Base-by-base conservation (phyloP, 1,140 invertebrate species). In the Drosophila parabipectinata region DNA sequence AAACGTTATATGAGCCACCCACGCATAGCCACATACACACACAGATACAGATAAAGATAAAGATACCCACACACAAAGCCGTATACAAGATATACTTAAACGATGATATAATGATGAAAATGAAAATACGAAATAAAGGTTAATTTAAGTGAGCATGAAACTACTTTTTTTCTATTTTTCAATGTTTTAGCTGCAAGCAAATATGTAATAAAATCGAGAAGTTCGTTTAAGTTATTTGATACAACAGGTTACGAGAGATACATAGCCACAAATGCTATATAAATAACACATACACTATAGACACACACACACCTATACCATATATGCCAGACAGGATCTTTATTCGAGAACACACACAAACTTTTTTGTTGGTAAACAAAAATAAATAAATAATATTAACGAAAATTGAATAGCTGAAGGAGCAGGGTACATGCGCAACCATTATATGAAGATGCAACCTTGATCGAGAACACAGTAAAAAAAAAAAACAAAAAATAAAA, bases 171-270 rank as follows among this genome's bases (percentile, higher is more conserved):
- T 79, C 57, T 72, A 64, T 82, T 66, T 77, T 81, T 72, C 83
- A 85, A 87, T 88, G 71, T 87, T 87, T 87, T 87, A 87, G 82
- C 82, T 87, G 82, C 82, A 87, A 87, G 82, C 82, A 87, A 87
- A 88, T 87, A 88, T 87, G 56, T 69, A 87, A 88, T 87, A 71
- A 66, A 72, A 41, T 60, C 74, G 56, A 68, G 52, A 55, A 71
- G 76, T 88, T 79, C 68, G 83, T 88, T 88, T 71, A 76, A 82
- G 74, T 76, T 62, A 82, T 81, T 68, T 72, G 56, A 81, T 77
- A 67, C 59, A 77, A 75, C 64, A 77, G 64, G 77, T 59, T 74
- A 71, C 78, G 48, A 74, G 47, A 66, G 44, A 58, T 63, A 76
- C 45, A 66, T 50, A 61, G 34, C 60, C 63, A 59, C 41, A 69